Percentiles rank a stretch among this genome's conserved stretches.
These are phyloP conservation scores for Martes martes DNA, from an alignment of 2,113 vertebrate species.

Conservation along the genomic window DNA sequence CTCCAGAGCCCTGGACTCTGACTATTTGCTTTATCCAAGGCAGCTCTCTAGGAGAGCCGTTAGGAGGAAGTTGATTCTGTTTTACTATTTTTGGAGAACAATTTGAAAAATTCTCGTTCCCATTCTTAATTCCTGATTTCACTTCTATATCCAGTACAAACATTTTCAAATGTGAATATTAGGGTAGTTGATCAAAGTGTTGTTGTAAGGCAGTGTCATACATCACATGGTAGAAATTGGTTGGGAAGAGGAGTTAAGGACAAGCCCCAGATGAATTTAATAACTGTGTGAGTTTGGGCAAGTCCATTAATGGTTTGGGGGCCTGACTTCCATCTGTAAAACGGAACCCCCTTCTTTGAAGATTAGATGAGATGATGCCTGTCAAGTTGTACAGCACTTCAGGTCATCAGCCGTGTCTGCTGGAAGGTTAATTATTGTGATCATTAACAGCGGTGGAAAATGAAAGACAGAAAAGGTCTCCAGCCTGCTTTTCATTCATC, in stretches of 20 bases:
- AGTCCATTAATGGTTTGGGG: neutral
- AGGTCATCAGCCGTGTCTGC: rapidly evolving
- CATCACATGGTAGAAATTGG: neutral
- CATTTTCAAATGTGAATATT: neutral
- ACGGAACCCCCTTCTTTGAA: neutral
- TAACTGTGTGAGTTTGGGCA: neutral
- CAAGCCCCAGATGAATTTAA: neutral
- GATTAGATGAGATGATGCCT: neutral
- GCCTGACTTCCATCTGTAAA: neutral
- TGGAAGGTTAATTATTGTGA: neutral
- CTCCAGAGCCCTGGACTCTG: neutral
- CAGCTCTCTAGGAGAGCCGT: neutral
- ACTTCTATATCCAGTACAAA: neutral
- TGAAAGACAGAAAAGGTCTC: neutral
- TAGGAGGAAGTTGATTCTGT: neutral
- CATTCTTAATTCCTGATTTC: neutral
- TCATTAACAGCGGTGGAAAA: neutral
- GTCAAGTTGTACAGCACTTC: neutral
- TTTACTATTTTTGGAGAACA: neutral
- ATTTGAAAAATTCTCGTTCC: neutral
- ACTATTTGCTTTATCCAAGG: neutral
- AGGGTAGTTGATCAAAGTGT: neutral
- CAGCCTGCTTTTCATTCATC: neutral
- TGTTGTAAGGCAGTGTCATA: neutral
- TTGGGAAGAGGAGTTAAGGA: neutral